Percentiles rank a stretch among this genome's conserved stretches.
These are phyloP conservation scores for Pelochelys cantorii DNA, from an alignment of 2,797 vertebrate genomes.

Conservation along the genomic window DNA sequence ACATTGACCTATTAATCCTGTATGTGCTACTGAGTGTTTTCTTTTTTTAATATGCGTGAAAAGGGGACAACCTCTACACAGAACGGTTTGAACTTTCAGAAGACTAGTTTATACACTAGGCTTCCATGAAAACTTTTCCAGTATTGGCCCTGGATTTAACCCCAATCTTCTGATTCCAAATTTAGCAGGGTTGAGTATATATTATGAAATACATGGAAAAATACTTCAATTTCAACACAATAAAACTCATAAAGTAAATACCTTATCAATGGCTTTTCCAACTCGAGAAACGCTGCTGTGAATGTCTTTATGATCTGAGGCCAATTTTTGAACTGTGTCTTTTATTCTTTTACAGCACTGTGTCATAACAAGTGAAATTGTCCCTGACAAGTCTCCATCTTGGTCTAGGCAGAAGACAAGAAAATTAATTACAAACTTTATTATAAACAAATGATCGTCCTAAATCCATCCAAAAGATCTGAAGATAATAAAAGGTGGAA, in stretches of 20 bases:
- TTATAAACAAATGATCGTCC: not conserved
- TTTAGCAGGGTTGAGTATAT: not conserved
- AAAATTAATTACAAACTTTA: conserved; percentile 21
- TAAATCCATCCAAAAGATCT: not conserved
- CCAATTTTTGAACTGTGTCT: conserved; percentile 88
- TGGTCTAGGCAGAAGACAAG: conserved; percentile 76
- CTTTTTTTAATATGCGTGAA: not conserved
- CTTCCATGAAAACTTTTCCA: not conserved
- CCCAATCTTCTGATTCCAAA: not conserved
- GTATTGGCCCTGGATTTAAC: not conserved
- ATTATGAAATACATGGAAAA: accelerated
- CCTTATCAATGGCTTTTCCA: conserved; percentile 90
- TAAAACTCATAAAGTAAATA: conserved; percentile 53
- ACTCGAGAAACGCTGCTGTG: conserved; percentile 89
- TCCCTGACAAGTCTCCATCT: conserved; percentile 87
- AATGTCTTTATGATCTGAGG: conserved; percentile 89
- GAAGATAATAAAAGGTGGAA: not conserved
- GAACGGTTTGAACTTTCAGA: not conserved
- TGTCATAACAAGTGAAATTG: conserved; percentile 87
- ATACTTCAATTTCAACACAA: not conserved
- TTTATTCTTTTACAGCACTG: conserved; percentile 90
- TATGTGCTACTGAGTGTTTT: accelerated
- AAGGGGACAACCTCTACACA: accelerated
- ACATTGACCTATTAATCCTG: accelerated
- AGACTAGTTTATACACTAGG: not conserved